phyloP scores from a whole-genome alignment of 2,113 vertebrate species.

The Phylloscopus whistleri region DNA sequence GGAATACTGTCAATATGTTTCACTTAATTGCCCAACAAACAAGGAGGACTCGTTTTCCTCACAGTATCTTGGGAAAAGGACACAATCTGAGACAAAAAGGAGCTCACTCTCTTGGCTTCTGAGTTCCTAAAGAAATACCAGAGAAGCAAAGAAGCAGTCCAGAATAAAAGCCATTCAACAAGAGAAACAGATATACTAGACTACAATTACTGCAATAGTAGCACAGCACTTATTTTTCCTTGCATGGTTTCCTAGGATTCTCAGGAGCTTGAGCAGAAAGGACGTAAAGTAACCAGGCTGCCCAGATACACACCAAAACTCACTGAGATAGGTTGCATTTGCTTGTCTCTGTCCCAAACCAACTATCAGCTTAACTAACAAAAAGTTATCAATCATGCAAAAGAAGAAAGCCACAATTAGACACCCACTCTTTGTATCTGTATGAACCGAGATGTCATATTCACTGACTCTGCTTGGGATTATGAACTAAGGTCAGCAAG shows the following conservation, averaged over 20 bases:
- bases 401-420: neutral
- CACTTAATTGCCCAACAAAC: neutral
- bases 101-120: neutral
- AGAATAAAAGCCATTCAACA: neutral
- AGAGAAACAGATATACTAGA: neutral
- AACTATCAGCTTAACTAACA: neutral
- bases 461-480: neutral
- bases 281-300: neutral
- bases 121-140: neutral
- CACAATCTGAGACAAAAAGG: neutral
- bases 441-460: neutral
- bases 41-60: neutral
- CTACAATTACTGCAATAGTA: neutral
- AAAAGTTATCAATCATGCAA: neutral
- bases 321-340: neutral
- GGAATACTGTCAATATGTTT: neutral
- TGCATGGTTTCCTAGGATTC: neutral
- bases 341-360: neutral
- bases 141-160: neutral
- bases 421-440: neutral
- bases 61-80: neutral
- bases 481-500: neutral
- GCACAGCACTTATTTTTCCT: neutral
- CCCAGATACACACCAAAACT: neutral
- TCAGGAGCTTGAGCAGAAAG: neutral